phyloP scores from a whole-genome alignment of 92 coral and sea anemone species.

The Siderastrea radians region DNA sequence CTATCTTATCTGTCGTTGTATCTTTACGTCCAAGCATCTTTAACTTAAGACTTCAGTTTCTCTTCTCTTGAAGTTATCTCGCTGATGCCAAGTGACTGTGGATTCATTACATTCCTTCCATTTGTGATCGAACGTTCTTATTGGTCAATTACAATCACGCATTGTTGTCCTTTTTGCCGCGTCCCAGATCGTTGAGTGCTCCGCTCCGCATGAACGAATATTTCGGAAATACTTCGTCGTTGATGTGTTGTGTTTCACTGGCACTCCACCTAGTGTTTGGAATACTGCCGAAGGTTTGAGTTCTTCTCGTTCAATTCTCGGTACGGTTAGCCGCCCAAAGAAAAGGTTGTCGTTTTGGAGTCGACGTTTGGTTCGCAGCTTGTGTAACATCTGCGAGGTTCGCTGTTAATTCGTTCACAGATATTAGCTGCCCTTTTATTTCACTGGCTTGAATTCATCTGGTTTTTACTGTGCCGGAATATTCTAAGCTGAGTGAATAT shows the following conservation, averaged over 20 bases:
- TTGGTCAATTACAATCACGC: slow-evolving; percentile 62
- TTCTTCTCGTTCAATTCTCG: slow-evolving; percentile 8
- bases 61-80: background rate
- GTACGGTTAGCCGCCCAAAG: background rate
- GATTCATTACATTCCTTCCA: slow-evolving; percentile 52
- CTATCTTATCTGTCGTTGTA: slow-evolving; percentile 14
- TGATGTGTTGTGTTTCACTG: slow-evolving; percentile 65
- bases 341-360: background rate
- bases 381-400: slow-evolving; percentile 46
- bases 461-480: slow-evolving; percentile 18
- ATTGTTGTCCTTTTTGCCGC: slow-evolving; percentile 59
- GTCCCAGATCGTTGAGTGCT: slow-evolving; percentile 49
- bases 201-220: slow-evolving; percentile 73
- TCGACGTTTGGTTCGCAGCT: slow-evolving; percentile 19
- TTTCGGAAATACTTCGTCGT: slow-evolving; percentile 72
- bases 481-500: slow-evolving; percentile 15
- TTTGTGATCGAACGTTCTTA: slow-evolving; percentile 39
- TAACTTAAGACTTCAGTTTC: slow-evolving; percentile 20
- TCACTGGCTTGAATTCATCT: slow-evolving; percentile 13
- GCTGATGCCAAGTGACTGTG: slow-evolving; percentile 15
- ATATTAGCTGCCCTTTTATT: slow-evolving; percentile 29
- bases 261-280: slow-evolving; percentile 63
- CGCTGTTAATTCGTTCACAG: slow-evolving; percentile 23
- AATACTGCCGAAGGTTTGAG: slow-evolving; percentile 18
- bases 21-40: slow-evolving; percentile 7